Base-by-base conservation (phyloP, 2,888 invertebrate genomes). In the Theristus sp. region DNA sequence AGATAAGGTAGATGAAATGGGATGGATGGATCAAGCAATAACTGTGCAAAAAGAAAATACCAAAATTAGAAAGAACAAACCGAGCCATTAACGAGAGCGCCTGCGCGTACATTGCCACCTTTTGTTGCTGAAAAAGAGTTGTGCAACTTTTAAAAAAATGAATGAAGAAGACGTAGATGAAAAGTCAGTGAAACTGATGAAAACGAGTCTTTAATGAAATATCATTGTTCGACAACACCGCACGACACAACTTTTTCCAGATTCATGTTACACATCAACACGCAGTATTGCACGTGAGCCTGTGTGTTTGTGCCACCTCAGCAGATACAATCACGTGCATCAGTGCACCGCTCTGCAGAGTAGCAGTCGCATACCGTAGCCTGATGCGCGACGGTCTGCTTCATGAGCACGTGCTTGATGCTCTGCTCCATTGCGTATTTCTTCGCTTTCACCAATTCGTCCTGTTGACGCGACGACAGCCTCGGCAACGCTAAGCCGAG, bases 351-450 rank as follows among this genome's bases (percentile, higher is more conserved):
- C n/a, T n/a, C 3, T 17, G 26, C 24, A 38, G 17, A 38, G 17
- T 38, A 6, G 6, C 10, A 38, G 17, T 38, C 38, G 17, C 38
- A 6, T 63, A 77, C 77, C 71, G 85, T 93, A 76, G 96, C 94
- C 78, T 98, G 96, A 80, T 98, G 96, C 61, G 94, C 91, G 65
- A 96, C 82, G 6, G 94, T 96, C 78, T 99, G 98, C 77, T 94
- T 93, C 85, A 96, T 91, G 28, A 99, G 82, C 65, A 98, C 96
- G 85, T 93, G 90, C 79, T 94, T 89, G 75, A 98, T 94, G 78
- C 94, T 94, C 78, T 96, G 94, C 78, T 99, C 98, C 93, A 96
- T 96, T 59, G 98, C 96, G 80, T 93, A 98, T 77, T 94, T 96
- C 80, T 96, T 98, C 55, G 96, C 94, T 75, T 87, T 85, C 67